phyloP scores from a whole-genome alignment of 2,113 vertebrate species.

The Callorhinus ursinus region DNA sequence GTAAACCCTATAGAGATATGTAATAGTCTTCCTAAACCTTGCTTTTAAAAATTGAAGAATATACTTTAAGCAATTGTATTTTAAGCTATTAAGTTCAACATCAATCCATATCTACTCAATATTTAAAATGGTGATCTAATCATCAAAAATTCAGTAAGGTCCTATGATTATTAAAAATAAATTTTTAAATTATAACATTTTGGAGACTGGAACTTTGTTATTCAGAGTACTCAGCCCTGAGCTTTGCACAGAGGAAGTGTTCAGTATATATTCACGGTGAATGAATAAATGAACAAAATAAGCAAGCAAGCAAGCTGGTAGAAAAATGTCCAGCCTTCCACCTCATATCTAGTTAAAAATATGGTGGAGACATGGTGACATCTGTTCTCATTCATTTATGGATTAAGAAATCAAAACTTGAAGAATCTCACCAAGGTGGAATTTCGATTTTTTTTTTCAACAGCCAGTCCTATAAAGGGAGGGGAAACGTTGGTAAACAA shows the following conservation, averaged over 20 bases:
- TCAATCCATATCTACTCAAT: conserved; percentile 17
- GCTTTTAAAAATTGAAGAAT: conserved; percentile 65
- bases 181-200: not conserved
- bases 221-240: not conserved
- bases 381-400: conserved; percentile 11
- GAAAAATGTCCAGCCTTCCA: not conserved
- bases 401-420: conserved; percentile 34
- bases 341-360: not conserved
- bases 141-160: conserved; percentile 40
- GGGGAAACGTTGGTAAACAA: conserved; percentile 1
- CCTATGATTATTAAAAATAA: not conserved
- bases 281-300: not conserved
- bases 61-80: conserved; percentile 64
- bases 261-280: not conserved
- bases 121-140: conserved; percentile 51
- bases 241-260: not conserved
- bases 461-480: conserved; percentile 7
- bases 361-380: not conserved
- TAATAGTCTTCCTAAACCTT: conserved; percentile 45
- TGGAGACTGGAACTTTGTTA: not conserved
- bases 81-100: conserved; percentile 70
- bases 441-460: conserved; percentile 4
- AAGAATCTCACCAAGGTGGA: conserved; percentile 40
- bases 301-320: not conserved
- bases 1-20: conserved; percentile 20